phyloP scores from a whole-genome alignment of 2,113 vertebrate genomes.

The Cyanistes caeruleus region DNA sequence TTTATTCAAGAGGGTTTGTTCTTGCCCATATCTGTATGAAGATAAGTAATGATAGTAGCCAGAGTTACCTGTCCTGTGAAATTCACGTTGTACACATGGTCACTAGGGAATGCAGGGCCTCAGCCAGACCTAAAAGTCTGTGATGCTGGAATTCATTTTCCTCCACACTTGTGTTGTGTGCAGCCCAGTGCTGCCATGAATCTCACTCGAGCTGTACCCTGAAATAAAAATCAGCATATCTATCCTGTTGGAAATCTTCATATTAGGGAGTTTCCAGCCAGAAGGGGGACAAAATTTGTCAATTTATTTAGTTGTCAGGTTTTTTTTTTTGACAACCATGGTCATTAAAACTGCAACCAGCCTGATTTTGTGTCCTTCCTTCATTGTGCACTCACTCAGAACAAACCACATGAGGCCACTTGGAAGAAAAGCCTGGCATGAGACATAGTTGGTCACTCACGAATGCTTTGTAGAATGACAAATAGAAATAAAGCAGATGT shows the following conservation, averaged over 20 bases:
- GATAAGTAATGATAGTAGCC: background rate
- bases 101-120: background rate
- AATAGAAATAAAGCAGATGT: background rate
- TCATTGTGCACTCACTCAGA: fast-evolving
- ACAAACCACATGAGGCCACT: background rate
- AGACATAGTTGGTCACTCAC: background rate
- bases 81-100: background rate
- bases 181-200: background rate
- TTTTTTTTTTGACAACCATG: background rate
- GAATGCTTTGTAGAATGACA: background rate
- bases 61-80: background rate
- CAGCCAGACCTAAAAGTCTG: background rate
- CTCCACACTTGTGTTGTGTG: background rate
- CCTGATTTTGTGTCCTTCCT: background rate
- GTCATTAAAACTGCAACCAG: background rate
- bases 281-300: background rate
- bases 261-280: background rate
- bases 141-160: background rate
- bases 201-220: background rate
- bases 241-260: background rate
- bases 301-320: background rate
- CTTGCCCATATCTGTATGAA: background rate
- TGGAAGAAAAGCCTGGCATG: background rate
- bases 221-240: background rate
- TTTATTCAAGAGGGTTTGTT: background rate